Evolutionary conservation across 2,888 invertebrate species (phyloP), one percentile per base, ranked within the genome.

Genomic region (Brassicogethes aeneus): DNA sequence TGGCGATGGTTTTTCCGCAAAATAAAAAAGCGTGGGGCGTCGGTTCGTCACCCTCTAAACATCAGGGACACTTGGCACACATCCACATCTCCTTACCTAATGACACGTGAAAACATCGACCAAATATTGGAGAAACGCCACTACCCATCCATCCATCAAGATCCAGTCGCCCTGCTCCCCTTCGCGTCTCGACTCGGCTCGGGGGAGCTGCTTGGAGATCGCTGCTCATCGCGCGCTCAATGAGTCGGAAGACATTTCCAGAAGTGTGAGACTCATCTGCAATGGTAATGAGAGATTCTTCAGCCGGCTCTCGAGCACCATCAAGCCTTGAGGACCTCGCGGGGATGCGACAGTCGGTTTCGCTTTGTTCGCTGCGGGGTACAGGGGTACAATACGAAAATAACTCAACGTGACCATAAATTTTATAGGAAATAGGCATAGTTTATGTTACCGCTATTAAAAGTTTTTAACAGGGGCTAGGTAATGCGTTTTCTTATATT

Each of bases 231-330:
- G 52, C 54, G 50, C 37, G 54, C 53, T 60, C 61, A 62, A 61
- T 61, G 60, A 57, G 47, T 52, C 54, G 61, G 59, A 59, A 61
- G 58, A 51, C 55, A 57, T 55, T 57, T 55, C 54, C 54, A 56
- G 57, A 55, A 61, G 61, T 61, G 62, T 62, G 62, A 62, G 52
- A 45, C 57, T 61, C 60, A 63, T 63, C 61, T 62, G 62, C 62
- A 62, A 63, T 60, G 61, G 60, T 61, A 54, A 62, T 63, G 50
- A 39, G 50, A 41, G 51, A 52, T 48, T 52, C 54, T 53, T 56
- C 51, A 56, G 51, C 5, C 45, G 54, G 33, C 51, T 59, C 53
- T 55, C 53, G 46, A 57, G 56, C 43, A 46, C 54, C 56, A 53
- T 54, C 48, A 49, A 44, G 33, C 5, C 23, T 23, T 5, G 5